Evolutionary conservation across 2,113 vertebrate species (phyloP), one percentile per base, ranked within the genome.

Genomic region (Corapipo altera): DNA sequence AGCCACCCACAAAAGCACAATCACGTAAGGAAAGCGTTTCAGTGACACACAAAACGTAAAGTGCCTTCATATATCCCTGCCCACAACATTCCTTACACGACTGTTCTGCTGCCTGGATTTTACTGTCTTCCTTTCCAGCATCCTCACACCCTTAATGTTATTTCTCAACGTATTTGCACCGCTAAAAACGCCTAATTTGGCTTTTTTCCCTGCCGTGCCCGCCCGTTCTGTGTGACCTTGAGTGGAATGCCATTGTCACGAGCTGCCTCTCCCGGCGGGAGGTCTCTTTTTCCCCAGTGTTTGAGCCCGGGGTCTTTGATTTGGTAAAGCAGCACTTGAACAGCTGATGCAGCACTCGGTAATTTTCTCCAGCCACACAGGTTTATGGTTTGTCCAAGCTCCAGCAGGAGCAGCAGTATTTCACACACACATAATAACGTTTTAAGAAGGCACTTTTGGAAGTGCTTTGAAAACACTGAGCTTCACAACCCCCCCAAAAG

Each of bases 301-400:
- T 46, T 28, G 75, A 95, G 88, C 85, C 18, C 88, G 84, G 76
- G 13, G 46, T 26, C 90, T 96, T 30, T 72, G 91, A 76, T 91
- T 87, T 64, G 83, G 76, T 8, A 67, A 78, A 92, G 72, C 88
- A 72, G 85, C 90, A 12, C 90, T 82, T 39, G 7, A 85, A 26
- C 43, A 88, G 85, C 85, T 95, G 91, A 84, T 80, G 83, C 92
- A 96, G 95, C 90, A 75, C 69, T 90, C 76, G 9, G 76, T 52
- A 21, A 90, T 84, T 84, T 77, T 71, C 90, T 93, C 22, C 75
- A 74, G 59, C 37, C 91, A 73, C 85, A 33, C 57, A 93, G 72
- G 72, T 81, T 93, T 77, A 20, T 28, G 3, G 22, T 33, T 51
- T 49, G 83, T 33, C 75, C 83, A 57, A 48, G 76, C 85, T 90